Base-by-base conservation (phyloP, 2,113 vertebrate species). In the Pangasianodon hypophthalmus region DNA sequence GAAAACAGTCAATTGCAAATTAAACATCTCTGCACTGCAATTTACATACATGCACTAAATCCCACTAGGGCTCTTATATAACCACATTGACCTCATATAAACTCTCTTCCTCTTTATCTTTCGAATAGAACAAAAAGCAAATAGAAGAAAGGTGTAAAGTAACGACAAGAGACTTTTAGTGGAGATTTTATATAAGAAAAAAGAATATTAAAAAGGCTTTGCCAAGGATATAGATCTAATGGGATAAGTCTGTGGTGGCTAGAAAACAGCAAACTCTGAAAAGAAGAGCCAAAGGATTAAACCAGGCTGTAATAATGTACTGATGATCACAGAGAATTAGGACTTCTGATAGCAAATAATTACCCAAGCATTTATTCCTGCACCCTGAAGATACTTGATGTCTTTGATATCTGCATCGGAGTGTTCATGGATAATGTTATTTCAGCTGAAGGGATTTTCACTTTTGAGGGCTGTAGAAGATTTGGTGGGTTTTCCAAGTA, bases 11-110 rank as follows among this genome's bases (percentile, higher is more conserved):
- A 37, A 1, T 69, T 32, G n/a, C 69, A 71, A 71, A 71, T 71
- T 6, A 19, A 41, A 41, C 16, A 41, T 19, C 2, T 73, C 6
- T 54, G 7, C n/a, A 82, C 52, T 88, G 54, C 46, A 77, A 54
- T 77, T 85, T 46, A 81, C 50, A 58, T 58, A 89, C 80, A 87
- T 37, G 24, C 50, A 71, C 37, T 79, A 52, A 87, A 87, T 81
- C 13, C 82, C 62, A 81, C 82, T 64, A 10, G 6, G 3, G 60
- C 37, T 37, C 82, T 89, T 80, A 67, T 48, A 29, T 79, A 62
- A 85, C 52, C 21, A 85, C 83, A 79, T 16, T 32, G 2, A 29
- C 67, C 37, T 52, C 18, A n/a, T 11, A 24, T 44, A 29, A 19
- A 10, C 41, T 80, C 1, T 86, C 7, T 9, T 5, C 29, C 26